Base-by-base conservation (phyloP, 2,797 vertebrate genomes). In the Mastacembelus armatus region DNA sequence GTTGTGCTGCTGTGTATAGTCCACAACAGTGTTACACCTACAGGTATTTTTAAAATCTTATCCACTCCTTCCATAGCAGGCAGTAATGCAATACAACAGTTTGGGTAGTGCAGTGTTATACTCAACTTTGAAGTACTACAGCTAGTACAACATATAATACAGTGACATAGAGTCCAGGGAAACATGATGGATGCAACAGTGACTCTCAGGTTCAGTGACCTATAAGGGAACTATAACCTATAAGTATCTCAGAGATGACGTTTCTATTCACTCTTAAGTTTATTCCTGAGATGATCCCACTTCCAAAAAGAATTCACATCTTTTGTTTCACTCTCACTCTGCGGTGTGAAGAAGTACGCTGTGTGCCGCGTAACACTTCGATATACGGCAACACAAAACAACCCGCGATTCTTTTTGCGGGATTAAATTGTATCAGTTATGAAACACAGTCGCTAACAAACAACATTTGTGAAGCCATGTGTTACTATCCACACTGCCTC, bases 401-500 rank as follows among this genome's bases (percentile, higher is more conserved):
- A 9, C 5, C 10, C 7, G 15, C 15, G 16, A 38, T 12, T 16
- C 7, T 11, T 14, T 42, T 44, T 1, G 7, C n/a, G 19, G 49
- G 45, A 58, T 56, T 63, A 38, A 55, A 63, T 12, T 10, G 21
- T 0, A 21, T 21, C 10, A 42, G 16, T 62, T 40, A n/a, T 26
- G 18, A 64, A 38, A 70, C 14, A 16, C 16, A 36, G n/a, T 59
- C 47, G 18, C 30, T 24, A 24, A 63, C 29, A 59, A 69, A 48
- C 63, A 54, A 35, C 64, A 48, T 66, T 15, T 16, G 4, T 40
- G 10, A 62, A 36, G 15, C 66, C 21, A 12, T 11, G 21, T 56
- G 32, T 32, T 27, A 67, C 74, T 69, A 69, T 79, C 81, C 78
- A 26, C 56, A 24, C 44, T 19, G 16, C 11, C 42, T 42, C 43